phyloP scores from a whole-genome alignment of 1,140 invertebrate genomes.

The Vanessa atalanta region DNA sequence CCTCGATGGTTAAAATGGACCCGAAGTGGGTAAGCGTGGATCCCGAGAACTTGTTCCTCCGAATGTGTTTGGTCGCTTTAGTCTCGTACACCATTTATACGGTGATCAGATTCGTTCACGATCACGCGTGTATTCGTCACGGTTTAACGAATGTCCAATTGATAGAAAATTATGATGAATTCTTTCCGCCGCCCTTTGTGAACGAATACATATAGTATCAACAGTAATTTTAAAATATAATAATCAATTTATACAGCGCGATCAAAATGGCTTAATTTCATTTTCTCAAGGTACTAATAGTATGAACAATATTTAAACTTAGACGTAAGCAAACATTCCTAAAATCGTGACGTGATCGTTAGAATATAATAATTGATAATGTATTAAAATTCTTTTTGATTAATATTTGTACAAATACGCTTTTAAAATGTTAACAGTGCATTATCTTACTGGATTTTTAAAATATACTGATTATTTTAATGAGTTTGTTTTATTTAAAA shows the following conservation, averaged over 20 bases:
- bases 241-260: background rate
- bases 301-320: background rate
- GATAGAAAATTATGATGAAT: conserved; percentile 9
- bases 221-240: background rate
- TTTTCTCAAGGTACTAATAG: background rate
- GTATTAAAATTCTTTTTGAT: conserved; percentile 2
- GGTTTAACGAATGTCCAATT: background rate
- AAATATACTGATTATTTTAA: conserved; percentile 55
- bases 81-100: conserved; percentile 45
- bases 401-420: conserved; percentile 54
- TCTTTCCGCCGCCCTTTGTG: conserved; percentile 11
- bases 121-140: conserved; percentile 22
- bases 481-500: conserved; percentile 42
- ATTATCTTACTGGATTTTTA: conserved; percentile 53
- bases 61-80: conserved; percentile 45
- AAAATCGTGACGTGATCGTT: conserved; percentile 5
- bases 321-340: conserved; percentile 12
- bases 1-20: conserved; percentile 1
- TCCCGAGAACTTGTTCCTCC: conserved; percentile 40
- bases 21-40: background rate
- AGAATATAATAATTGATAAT: conserved; percentile 6
- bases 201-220: conserved; percentile 1
- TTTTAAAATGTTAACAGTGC: conserved; percentile 62
- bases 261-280: background rate
- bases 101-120: conserved; percentile 42